phyloP scores from a whole-genome alignment of 1,140 invertebrate species.

The Drosophila sulfurigaster region DNA sequence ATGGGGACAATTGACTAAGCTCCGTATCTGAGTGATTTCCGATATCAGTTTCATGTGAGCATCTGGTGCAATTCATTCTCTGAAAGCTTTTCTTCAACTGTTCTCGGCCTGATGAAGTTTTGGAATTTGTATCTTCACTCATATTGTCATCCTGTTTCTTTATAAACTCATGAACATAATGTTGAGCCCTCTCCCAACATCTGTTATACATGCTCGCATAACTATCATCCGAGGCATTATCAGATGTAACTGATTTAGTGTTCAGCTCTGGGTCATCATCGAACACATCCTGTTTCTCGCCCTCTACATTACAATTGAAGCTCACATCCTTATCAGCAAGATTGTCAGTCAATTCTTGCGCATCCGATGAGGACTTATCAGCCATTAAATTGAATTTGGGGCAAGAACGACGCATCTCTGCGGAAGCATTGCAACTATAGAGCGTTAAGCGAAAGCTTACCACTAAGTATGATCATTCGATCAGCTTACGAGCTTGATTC shows the following conservation, averaged over 20 bases:
- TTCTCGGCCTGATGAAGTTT: neutral
- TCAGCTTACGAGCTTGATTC: neutral
- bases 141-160: conserved; percentile 7
- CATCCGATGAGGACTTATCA: conserved; percentile 3
- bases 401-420: neutral
- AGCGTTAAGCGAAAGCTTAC: neutral
- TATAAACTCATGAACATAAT: conserved; percentile 9
- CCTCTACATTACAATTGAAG: neutral
- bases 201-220: conserved; percentile 9
- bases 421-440: neutral
- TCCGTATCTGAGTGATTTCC: conserved; percentile 12
- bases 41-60: conserved; percentile 2
- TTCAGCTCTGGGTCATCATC: neutral
- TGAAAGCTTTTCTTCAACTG: neutral
- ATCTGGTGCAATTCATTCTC: neutral
- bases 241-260: neutral
- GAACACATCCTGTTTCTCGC: neutral
- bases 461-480: conserved; percentile 1
- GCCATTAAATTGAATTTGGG: neutral
- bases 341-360: neutral
- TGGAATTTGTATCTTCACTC: neutral
- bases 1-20: conserved; percentile 8
- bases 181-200: conserved; percentile 4
- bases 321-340: neutral
- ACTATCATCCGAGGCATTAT: neutral